Evolutionary conservation across 1,140 invertebrate genomes (phyloP), one percentile per base, ranked within the genome.

Genomic region (Scaptomyza pallida): DNA sequence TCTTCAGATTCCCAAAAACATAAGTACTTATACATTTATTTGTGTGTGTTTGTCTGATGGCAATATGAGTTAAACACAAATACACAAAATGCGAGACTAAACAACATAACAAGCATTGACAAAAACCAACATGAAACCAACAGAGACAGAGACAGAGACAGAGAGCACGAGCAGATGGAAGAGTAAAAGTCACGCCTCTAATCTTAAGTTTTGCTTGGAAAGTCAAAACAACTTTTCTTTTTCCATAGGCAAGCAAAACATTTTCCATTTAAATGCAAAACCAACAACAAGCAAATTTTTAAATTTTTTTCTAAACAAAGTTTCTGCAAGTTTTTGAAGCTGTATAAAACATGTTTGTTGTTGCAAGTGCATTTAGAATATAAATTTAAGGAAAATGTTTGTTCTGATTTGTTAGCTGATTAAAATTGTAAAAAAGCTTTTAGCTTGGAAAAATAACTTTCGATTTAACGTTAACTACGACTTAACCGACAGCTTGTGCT

Each of bases 181-280:
- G 26, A 9, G 33, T 12, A 37, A n/a, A 37, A 35, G 17, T 10
- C 5, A 19, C 17, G 48, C 47, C 43, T 55, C 26, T 16, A 44
- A 61, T 41, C 37, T 35, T 26, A 40, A 65, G 45, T 65, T 52
- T 40, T 19, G 15, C 47, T 44, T 12, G 3, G 33, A 57, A 37
- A 16, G 9, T 43, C 17, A 52, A 10, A 33, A 52, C 47, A 45
- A 65, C 19, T 65, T 65, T 60, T 26, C 2, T 26, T 26, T n/a
- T 26, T 35, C 4, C 21, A 35, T 47, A 9, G 17, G 47, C 6
- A 43, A 43, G 26, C 26, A 30, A 47, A 60, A 54, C 41, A 61
- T 40, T 71, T 67, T 59, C 45, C 41, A 72, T 72, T 59, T 67
- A 72, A 54, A 72, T 72, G 62, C 62, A 67, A 72, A 67, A 30